Percentiles rank a stretch among this genome's conserved stretches.
phyloP scores from a whole-genome alignment of 2,113 vertebrate genomes.

The Mus pahari region DNA sequence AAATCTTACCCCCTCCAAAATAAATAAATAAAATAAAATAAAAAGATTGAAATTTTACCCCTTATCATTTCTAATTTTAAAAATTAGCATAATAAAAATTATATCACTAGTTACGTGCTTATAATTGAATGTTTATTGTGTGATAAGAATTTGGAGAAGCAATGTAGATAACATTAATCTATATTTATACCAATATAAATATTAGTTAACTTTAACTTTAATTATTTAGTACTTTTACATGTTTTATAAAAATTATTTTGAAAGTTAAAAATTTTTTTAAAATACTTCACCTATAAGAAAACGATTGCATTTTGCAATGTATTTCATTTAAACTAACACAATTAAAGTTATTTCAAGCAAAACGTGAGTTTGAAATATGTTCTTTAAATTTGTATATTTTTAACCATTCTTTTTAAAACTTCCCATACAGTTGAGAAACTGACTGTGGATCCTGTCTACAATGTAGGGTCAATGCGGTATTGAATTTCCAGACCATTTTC shows the following conservation, averaged over 20 bases:
- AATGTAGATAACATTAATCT: constrained; percentile 5
- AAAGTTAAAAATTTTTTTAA: constrained; percentile 43
- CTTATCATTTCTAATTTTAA: constrained; percentile 43
- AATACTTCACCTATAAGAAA: constrained; percentile 16
- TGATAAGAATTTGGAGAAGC: neutral
- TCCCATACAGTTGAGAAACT: constrained; percentile 85
- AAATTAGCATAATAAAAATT: constrained; percentile 15
- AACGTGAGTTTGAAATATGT: constrained; percentile 62
- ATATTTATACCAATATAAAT: neutral
- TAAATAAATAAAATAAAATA: too few relatives aligned
- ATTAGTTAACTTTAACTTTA: neutral
- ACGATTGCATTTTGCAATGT: neutral
- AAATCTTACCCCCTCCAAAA: constrained; percentile 34
- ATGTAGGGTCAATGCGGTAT: constrained; percentile 96
- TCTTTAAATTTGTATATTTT: constrained; percentile 3
- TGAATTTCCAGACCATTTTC: constrained; percentile 98
- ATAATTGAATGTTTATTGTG: neutral
- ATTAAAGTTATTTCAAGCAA: constrained; percentile 43
- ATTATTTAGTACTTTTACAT: neutral
- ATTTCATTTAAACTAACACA: neutral
- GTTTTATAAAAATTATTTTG: constrained; percentile 25
- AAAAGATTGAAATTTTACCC: constrained; percentile 41
- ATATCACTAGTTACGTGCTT: neutral
- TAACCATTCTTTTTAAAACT: constrained; percentile 78
- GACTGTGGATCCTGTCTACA: constrained; percentile 88